These are phyloP conservation scores for Penaeus monodon DNA, from an alignment of 2,888 invertebrate species.

Conservation along the genomic window DNA sequence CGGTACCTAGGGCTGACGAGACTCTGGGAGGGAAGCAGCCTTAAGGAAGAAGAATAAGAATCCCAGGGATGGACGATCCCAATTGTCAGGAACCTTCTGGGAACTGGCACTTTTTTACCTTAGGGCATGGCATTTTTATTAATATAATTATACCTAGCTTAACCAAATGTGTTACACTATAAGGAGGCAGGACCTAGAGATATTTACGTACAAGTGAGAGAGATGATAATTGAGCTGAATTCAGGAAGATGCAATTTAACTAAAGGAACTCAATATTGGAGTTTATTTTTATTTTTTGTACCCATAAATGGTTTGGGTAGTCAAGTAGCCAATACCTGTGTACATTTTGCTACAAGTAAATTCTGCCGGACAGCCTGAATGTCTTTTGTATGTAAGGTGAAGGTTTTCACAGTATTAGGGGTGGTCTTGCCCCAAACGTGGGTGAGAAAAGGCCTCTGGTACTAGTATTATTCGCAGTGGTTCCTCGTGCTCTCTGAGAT, in stretches of 20 bases:
- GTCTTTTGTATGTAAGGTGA: slow-evolving; percentile 62
- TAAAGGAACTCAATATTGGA: slow-evolving; percentile 41
- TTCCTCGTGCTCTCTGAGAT: slow-evolving; percentile 61
- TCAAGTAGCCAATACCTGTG: slow-evolving; percentile 51
- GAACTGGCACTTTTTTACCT: slow-evolving; percentile 40
- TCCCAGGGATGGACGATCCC: slow-evolving; percentile 46
- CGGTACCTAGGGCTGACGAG: slow-evolving; percentile 30
- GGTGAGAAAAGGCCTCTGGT: slow-evolving; percentile 55
- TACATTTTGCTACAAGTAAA: slow-evolving; percentile 57
- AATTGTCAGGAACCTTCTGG: slow-evolving; percentile 40
- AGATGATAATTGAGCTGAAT: slow-evolving; percentile 59
- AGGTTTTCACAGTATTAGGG: slow-evolving; percentile 61
- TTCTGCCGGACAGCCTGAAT: slow-evolving; percentile 59
- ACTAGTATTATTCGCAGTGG: slow-evolving; percentile 53
- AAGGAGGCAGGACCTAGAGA: slow-evolving; percentile 64
- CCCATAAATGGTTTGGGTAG: slow-evolving; percentile 53
- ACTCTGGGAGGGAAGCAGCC: slow-evolving; percentile 30
- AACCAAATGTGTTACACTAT: slow-evolving; percentile 63
- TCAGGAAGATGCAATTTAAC: slow-evolving; percentile 44
- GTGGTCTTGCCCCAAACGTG: slow-evolving; percentile 49
- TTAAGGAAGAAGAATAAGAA: slow-evolving; percentile 30
- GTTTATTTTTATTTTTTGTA: slow-evolving; percentile 54
- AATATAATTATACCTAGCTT: slow-evolving; percentile 62
- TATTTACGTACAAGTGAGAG: slow-evolving; percentile 61
- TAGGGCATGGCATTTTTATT: slow-evolving; percentile 61